Evolutionary conservation across 1,140 invertebrate species (phyloP).

Genomic region (Sminthurinus signatus): DNA sequence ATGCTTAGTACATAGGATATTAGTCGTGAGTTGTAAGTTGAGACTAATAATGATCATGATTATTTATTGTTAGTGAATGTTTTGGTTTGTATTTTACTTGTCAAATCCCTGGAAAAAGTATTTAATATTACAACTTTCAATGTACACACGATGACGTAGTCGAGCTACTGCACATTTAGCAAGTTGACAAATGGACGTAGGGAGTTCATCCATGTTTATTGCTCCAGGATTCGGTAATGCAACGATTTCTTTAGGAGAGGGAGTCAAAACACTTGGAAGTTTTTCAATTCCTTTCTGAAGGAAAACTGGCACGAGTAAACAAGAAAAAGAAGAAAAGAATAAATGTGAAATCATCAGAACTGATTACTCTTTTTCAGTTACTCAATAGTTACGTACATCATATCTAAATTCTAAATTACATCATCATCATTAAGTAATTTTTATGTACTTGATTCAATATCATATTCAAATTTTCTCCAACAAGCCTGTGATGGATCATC

Average conservation of each 20-base stretch:
- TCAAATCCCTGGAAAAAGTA: conserved; percentile 41
- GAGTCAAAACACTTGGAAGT: conserved; percentile 31
- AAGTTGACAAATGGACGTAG: conserved; percentile 25
- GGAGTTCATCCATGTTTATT: conserved; percentile 32
- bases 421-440: too few species aligned
- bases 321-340: neutral
- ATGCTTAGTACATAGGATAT: too few species aligned
- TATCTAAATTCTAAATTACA: too few species aligned
- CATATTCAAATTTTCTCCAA: conserved; percentile 40
- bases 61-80: too few species aligned
- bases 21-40: too few species aligned
- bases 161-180: conserved; percentile 38
- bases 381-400: too few species aligned
- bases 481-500: conserved; percentile 30
- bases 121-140: conserved; percentile 41
- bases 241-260: conserved; percentile 26
- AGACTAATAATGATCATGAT: too few species aligned
- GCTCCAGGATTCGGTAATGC: conserved; percentile 23
- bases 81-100: conserved; percentile 1
- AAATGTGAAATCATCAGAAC: too few species aligned
- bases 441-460: conserved; percentile 41
- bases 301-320: conserved; percentile 23
- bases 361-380: too few species aligned
- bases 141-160: conserved; percentile 28
- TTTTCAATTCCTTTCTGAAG: conserved; percentile 38